phyloP scores from a whole-genome alignment of 2,797 vertebrate genomes.

The Cercopithecus petaurista region DNA sequence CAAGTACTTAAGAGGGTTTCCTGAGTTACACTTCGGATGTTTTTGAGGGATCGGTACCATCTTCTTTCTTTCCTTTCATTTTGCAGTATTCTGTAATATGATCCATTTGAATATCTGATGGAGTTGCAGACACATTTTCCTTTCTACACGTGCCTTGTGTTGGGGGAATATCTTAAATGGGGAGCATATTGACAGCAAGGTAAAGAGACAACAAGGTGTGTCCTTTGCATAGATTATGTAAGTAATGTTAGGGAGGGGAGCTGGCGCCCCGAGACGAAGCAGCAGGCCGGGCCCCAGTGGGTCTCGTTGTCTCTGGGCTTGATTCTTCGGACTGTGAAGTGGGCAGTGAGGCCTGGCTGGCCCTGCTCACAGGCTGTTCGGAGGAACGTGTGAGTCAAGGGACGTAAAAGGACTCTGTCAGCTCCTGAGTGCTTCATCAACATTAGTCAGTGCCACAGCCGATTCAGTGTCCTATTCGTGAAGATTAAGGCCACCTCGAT shows the following conservation, averaged over 20 bases:
- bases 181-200: background rate
- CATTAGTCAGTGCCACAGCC: background rate
- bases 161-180: background rate
- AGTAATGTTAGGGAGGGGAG: background rate
- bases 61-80: background rate
- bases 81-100: background rate
- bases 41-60: background rate
- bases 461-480: too few relatives aligned
- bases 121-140: too few relatives aligned
- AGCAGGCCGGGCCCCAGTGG: fast-evolving
- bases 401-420: background rate
- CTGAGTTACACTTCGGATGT: background rate
- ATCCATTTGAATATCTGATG: background rate
- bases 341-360: too few relatives aligned
- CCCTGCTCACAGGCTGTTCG: too few relatives aligned
- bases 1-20: background rate
- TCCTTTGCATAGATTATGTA: background rate
- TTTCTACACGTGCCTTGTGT: background rate
- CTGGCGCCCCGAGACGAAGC: background rate
- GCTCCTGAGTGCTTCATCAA: background rate
- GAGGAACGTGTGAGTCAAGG: background rate
- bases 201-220: background rate
- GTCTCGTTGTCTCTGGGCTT: background rate
- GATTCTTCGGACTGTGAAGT: background rate
- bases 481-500: background rate